A percentile compares a stretch with the other conserved stretches of the same genome.
Conservation (phyloP, 1,140 invertebrate species). For the Ips typographus region DNA sequence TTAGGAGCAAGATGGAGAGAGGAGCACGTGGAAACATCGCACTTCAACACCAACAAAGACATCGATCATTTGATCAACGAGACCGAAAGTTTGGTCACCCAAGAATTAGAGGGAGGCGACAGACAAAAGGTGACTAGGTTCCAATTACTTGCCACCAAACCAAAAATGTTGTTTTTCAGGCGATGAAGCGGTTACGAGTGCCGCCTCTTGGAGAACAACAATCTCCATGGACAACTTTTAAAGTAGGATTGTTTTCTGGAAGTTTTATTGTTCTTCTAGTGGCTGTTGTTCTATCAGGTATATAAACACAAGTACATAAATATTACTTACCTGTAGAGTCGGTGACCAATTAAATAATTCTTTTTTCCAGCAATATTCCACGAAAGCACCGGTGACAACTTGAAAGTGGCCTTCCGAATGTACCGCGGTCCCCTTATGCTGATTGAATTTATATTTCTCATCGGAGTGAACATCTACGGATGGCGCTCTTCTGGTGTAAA, state of each 20-base stretch:
- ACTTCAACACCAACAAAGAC: conserved; percentile 86
- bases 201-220: conserved; percentile 84
- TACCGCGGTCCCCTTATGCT: conserved; percentile 83
- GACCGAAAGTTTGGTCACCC: conserved; percentile 79
- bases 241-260: conserved; percentile 80
- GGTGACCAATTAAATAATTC: not conserved
- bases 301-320: not conserved
- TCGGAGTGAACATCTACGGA: conserved; percentile 87
- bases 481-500: conserved; percentile 90
- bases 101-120: conserved; percentile 81
- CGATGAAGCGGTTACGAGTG: conserved; percentile 85
- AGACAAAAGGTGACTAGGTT: conserved; percentile 58
- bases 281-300: conserved; percentile 72
- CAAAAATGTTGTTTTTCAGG: conserved; percentile 46
- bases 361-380: conserved; percentile 54
- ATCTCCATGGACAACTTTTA: conserved; percentile 81
- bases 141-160: not conserved
- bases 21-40: conserved; percentile 76
- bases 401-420: conserved; percentile 64
- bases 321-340: not conserved
- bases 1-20: conserved; percentile 71
- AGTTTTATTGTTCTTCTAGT: conserved; percentile 77
- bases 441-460: conserved; percentile 81
- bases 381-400: conserved; percentile 51
- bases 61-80: conserved; percentile 85